These are phyloP conservation scores for Babylonia areolata DNA, from an alignment of 1,140 invertebrate genomes.

Conservation along the genomic window DNA sequence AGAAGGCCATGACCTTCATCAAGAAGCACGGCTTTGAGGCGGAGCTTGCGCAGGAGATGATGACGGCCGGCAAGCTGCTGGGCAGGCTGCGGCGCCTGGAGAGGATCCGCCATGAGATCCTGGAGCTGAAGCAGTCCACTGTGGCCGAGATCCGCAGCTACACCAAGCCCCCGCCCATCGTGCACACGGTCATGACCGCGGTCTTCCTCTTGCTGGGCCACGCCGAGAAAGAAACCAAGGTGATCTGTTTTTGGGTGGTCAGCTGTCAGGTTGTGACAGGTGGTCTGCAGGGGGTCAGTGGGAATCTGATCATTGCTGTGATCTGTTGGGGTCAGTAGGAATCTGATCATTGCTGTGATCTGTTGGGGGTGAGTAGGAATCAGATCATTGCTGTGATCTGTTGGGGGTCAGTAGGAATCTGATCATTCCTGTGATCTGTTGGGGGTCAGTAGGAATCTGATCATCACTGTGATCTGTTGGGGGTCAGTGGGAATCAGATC, in stretches of 20 bases:
- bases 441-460: too few species aligned
- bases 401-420: too few species aligned
- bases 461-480: too few species aligned
- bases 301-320: too few species aligned
- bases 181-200: conserved; percentile 71
- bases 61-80: conserved; percentile 64
- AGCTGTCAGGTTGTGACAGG: too few species aligned
- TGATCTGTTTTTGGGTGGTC: conserved; percentile 14
- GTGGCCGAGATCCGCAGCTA: conserved; percentile 74
- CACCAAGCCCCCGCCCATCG: conserved; percentile 68
- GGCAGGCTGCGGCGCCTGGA: conserved; percentile 65
- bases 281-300: too few species aligned
- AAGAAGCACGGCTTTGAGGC: conserved; percentile 70
- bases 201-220: conserved; percentile 72
- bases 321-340: too few species aligned
- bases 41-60: conserved; percentile 64
- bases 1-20: conserved; percentile 69
- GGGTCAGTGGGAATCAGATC: too few species aligned
- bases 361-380: too few species aligned
- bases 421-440: too few species aligned
- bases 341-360: too few species aligned
- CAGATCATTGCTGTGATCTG: too few species aligned
- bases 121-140: conserved; percentile 73
- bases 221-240: conserved; percentile 73
- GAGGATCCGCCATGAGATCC: conserved; percentile 72